phyloP scores from a whole-genome alignment of 2,888 invertebrate genomes.

The Calameuta idolon region DNA sequence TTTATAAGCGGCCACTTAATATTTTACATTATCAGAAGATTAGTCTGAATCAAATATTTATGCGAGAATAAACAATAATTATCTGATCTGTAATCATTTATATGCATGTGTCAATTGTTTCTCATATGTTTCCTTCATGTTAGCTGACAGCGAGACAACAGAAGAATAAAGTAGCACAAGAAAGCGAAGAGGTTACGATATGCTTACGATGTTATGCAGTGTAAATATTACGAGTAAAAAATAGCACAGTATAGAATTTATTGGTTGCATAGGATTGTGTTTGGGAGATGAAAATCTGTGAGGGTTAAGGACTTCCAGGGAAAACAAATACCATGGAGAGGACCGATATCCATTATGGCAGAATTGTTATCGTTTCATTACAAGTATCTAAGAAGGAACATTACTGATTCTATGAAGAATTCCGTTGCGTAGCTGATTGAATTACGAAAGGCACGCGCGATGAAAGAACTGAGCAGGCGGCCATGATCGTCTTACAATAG shows the following conservation, averaged over 20 bases:
- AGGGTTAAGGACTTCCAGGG: neutral
- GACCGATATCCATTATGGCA: neutral
- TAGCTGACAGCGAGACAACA: neutral
- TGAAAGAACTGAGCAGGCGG: neutral
- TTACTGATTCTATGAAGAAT: neutral
- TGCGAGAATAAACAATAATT: neutral
- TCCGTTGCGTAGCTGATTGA: neutral
- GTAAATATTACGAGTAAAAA: neutral
- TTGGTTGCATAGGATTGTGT: neutral
- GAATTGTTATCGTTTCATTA: neutral
- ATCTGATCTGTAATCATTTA: neutral
- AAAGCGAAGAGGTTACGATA: neutral
- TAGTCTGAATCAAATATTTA: neutral
- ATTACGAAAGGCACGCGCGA: neutral
- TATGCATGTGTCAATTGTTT: neutral
- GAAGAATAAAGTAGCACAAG: neutral
- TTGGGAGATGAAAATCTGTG: neutral
- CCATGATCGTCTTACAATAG: constrained; percentile 3
- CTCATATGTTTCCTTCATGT: neutral
- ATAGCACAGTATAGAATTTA: neutral
- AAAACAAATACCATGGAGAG: neutral
- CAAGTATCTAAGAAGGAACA: neutral
- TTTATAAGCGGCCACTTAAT: neutral
- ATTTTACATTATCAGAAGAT: neutral
- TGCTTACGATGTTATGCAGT: neutral